phyloP scores from a whole-genome alignment of 2,888 invertebrate genomes.

The Drosophila tripunctata region DNA sequence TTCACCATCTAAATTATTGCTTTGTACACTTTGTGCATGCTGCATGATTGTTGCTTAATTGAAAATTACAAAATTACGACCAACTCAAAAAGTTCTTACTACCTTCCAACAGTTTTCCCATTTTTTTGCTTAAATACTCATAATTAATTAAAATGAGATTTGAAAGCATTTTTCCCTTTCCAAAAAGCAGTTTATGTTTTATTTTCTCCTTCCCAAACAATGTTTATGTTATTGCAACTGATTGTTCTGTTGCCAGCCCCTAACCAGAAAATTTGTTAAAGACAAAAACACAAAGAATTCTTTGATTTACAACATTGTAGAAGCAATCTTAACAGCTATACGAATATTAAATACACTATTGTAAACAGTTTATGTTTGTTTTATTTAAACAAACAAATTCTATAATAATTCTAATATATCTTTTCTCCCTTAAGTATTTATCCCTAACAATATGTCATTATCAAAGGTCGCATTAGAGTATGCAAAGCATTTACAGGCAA shows the following conservation, averaged over 20 bases:
- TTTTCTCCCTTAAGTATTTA: background rate
- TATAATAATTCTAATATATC: background rate
- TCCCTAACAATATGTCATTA: constrained; percentile 4
- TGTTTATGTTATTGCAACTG: background rate
- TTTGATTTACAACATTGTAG: constrained; percentile 15
- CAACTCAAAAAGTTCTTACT: background rate
- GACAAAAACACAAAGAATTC: constrained; percentile 7
- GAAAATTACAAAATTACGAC: constrained; percentile 69
- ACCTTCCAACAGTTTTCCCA: background rate
- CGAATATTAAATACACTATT: background rate
- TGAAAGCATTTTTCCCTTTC: background rate
- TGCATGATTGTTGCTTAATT: constrained; percentile 75
- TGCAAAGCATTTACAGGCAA: background rate
- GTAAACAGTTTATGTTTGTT: no score
- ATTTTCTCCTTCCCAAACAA: background rate
- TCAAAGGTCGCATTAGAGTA: background rate
- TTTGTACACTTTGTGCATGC: constrained; percentile 17
- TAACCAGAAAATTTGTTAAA: background rate
- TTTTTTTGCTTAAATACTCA: background rate
- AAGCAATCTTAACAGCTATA: background rate
- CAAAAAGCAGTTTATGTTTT: background rate
- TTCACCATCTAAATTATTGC: constrained; percentile 54
- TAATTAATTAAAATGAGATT: constrained; percentile 15
- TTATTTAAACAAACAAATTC: no score
- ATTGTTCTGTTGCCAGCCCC: background rate